A percentile compares a stretch with the other conserved stretches of the same genome.
Evolutionary conservation across 2,113 vertebrate species (phyloP).

Genomic region (Anguilla rostrata): DNA sequence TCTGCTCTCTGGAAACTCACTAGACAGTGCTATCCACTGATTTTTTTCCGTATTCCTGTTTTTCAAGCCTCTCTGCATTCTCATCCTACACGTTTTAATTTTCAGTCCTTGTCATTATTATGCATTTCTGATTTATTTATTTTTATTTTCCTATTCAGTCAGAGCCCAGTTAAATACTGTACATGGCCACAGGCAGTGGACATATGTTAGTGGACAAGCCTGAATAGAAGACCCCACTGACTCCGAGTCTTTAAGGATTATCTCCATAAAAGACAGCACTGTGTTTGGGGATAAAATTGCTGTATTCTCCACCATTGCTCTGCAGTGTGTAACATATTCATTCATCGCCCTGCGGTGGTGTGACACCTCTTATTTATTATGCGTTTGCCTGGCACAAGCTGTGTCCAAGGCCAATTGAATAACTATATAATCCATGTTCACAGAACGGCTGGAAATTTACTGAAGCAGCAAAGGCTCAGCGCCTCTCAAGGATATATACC

Average conservation of each 20-base stretch:
- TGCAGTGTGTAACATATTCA: neutral
- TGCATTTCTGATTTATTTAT: neutral
- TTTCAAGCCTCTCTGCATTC: neutral
- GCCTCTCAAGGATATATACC: neutral
- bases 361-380: constrained; percentile 1
- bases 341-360: neutral
- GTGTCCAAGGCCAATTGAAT: neutral
- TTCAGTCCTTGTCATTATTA: neutral
- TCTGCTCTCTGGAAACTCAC: too few relatives aligned
- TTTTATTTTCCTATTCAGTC: neutral
- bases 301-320: neutral
- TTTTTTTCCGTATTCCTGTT: too few relatives aligned
- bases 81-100: neutral
- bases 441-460: neutral
- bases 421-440: neutral
- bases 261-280: neutral
- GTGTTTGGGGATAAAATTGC: neutral
- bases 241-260: neutral
- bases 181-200: neutral
- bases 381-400: neutral
- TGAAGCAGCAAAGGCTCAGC: neutral
- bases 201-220: neutral
- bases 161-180: neutral
- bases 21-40: too few relatives aligned
- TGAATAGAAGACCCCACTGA: neutral